Evolutionary conservation across 1,140 invertebrate genomes (phyloP).

Genomic region (Pseudobourletiella spinata): DNA sequence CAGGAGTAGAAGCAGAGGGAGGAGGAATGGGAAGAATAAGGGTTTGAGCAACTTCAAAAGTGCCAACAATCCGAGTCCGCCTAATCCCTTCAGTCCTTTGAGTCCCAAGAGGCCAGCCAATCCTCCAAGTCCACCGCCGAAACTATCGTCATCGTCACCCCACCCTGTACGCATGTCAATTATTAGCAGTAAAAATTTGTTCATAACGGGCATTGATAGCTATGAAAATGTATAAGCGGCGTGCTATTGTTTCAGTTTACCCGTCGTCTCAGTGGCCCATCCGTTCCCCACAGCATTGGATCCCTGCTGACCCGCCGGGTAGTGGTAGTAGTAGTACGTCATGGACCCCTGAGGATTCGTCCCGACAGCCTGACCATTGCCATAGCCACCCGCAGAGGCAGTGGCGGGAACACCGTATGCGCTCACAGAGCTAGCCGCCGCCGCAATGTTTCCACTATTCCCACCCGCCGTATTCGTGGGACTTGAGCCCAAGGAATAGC

Average conservation of each 20-base stretch:
- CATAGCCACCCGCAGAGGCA: neutral
- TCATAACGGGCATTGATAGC: no score
- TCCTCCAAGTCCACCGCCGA: conserved; percentile 22
- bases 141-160: conserved; percentile 29
- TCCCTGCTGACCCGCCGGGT: conserved; percentile 14
- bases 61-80: conserved; percentile 32
- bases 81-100: conserved; percentile 32
- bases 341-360: conserved; percentile 25
- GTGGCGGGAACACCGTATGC: conserved; percentile 20
- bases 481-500: neutral
- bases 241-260: no score
- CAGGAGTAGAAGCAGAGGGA: conserved; percentile 21
- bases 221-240: no score
- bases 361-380: neutral
- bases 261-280: conserved; percentile 18
- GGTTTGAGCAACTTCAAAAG: conserved; percentile 33
- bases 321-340: conserved; percentile 36
- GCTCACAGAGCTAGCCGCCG: conserved; percentile 6
- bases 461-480: neutral
- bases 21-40: conserved; percentile 28
- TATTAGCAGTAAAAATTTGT: no score
- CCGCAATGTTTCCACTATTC: neutral
- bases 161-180: no score
- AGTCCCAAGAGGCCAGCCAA: conserved; percentile 30
- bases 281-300: neutral